These are phyloP conservation scores for Nestor notabilis DNA, from an alignment of 2,113 vertebrate species.

Conservation along the genomic window DNA sequence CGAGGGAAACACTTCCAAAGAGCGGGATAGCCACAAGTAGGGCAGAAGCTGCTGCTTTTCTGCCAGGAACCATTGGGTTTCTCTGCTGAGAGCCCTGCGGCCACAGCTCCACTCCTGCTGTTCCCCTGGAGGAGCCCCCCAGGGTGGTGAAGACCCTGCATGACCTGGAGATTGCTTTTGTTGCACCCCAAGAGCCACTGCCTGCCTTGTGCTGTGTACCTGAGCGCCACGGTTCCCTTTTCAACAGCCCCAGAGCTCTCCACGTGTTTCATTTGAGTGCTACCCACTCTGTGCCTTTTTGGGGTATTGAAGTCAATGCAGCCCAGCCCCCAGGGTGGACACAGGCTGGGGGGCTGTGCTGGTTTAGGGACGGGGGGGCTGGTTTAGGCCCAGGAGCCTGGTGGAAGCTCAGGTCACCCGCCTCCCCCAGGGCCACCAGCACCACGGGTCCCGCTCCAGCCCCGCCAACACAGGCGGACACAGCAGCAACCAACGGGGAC, in stretches of 20 bases:
- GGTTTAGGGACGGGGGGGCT: no score
- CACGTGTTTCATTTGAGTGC: accelerated
- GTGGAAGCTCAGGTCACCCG: no score
- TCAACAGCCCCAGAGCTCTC: not conserved
- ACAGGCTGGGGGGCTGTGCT: no score
- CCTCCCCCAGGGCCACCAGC: no score
- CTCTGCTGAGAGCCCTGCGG: not conserved
- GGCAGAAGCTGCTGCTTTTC: not conserved
- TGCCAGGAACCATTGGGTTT: accelerated
- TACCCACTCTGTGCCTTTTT: not conserved
- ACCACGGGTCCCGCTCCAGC: no score
- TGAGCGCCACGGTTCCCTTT: accelerated
- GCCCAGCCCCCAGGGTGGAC: no score
- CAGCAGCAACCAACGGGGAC: no score
- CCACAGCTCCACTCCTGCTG: accelerated
- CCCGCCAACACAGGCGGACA: no score
- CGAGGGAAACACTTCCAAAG: accelerated
- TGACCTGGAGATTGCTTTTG: not conserved
- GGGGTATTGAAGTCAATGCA: no score
- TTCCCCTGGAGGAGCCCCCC: not conserved
- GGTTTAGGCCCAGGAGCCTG: no score
- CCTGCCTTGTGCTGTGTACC: not conserved
- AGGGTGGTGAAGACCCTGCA: accelerated
- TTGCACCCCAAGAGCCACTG: not conserved
- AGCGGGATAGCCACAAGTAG: not conserved